Base-by-base conservation (phyloP, 1,140 invertebrate genomes). In the Magallana ariakensis region DNA sequence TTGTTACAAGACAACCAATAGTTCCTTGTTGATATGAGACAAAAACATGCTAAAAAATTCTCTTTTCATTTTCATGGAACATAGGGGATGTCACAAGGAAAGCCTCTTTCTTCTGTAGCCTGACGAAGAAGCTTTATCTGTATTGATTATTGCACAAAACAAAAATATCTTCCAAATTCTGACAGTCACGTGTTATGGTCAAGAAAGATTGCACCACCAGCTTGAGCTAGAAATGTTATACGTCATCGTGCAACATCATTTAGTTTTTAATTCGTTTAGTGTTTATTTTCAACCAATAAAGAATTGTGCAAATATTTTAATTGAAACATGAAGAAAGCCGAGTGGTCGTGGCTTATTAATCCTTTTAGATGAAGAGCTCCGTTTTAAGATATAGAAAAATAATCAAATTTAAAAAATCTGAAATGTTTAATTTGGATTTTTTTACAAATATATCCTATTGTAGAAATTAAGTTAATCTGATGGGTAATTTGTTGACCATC, bases 21-120 rank as follows among this genome's bases (percentile, higher is more conserved):
- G 66, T 75, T 75, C 66, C 22, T 26, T 26, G 22, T 4, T 5
- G 9, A 75, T 11, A 26, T 1, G 19, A 75, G 66, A 70, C 22
- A 33, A 70, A 70, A 75, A 75, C 22, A 75, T 26, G 22, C 11
- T 26, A 26, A 46, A 46, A 75, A 26, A 19, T 26, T 13, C 13
- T 75, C 22, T 75, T 75, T 75, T 26, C 66, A 75, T 75, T 75
- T 75, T 75, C 66, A 75, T 75, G 66, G 66, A 75, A 22, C 66
- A 11, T 26, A 75, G 22, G 66, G 33, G 66, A 75, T 75, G 66
- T 75, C 66, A 75, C 22, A 13, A 26, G 22, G 66, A 75, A 75
- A 75, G 66, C 66, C 33, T 75, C 66, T 75, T 75, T 75, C 66
- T 33, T 13, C 66, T 75, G 22, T 75, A 75, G 66, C 66, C 66